phyloP scores from a whole-genome alignment of 2,888 invertebrate species.

The Lysandra bellargus region DNA sequence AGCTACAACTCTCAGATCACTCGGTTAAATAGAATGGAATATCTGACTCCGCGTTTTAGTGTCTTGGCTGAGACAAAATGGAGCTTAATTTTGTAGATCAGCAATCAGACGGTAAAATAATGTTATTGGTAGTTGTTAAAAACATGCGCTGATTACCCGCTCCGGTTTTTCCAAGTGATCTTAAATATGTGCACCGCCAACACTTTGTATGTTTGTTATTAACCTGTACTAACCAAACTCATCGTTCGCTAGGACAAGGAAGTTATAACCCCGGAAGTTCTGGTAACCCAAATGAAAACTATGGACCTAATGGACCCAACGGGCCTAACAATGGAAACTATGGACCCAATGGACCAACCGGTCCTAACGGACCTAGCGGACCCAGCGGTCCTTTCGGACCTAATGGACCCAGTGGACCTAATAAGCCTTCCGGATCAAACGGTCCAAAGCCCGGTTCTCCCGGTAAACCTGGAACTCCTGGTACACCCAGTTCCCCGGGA shows the following conservation, averaged over 20 bases:
- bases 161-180: too few species aligned
- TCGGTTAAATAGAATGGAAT: too few species aligned
- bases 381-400: slow-evolving; percentile 34
- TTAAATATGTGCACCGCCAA: too few species aligned
- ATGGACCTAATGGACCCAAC: background rate
- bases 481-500: slow-evolving; percentile 51
- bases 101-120: too few species aligned
- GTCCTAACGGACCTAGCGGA: slow-evolving; percentile 47
- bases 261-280: background rate
- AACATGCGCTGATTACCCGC: too few species aligned
- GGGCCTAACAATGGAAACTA: too few species aligned
- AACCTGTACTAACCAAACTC: background rate
- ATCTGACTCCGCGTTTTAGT: too few species aligned
- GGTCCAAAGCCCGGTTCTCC: slow-evolving; percentile 44
- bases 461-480: slow-evolving; percentile 50
- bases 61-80: too few species aligned
- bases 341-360: slow-evolving; percentile 59
- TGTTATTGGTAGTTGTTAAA: too few species aligned
- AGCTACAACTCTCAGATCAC: too few species aligned
- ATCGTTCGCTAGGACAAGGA: background rate
- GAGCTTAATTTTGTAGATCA: too few species aligned
- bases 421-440: slow-evolving; percentile 47
- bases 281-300: background rate
- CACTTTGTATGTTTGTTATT: background rate
- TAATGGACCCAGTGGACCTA: slow-evolving; percentile 42